Conservation (phyloP, 2,113 vertebrate species). For the Bambusicola thoracicus region DNA sequence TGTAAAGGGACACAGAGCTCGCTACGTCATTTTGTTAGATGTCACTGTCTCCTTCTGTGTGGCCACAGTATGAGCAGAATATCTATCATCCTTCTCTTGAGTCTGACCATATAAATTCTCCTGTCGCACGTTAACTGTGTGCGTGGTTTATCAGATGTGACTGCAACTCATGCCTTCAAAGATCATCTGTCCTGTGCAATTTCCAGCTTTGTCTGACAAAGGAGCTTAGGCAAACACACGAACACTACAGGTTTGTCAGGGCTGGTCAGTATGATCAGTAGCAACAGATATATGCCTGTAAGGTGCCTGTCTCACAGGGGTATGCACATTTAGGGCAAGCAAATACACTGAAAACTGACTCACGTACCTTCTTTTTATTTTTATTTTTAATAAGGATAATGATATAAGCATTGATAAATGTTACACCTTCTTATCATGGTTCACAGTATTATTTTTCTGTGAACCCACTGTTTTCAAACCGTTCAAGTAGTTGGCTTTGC, state of each 20-base stretch:
- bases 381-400: not conserved
- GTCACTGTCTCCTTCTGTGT: not conserved
- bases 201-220: not conserved
- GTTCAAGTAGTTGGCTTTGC: not conserved
- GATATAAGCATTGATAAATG: not conserved
- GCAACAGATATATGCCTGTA: not conserved
- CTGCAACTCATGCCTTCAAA: not conserved
- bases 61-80: not conserved
- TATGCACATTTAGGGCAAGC: not conserved
- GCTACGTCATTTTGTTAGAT: not conserved
- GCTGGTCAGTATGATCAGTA: not conserved
- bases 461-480: not conserved
- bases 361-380: not conserved
- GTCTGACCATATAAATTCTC: not conserved
- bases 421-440: not conserved
- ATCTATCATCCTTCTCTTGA: not conserved
- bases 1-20: not conserved
- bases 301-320: not conserved
- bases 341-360: not conserved
- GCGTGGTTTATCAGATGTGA: not conserved
- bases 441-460: not conserved
- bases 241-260: not conserved
- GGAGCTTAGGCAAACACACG: not conserved
- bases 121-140: fast-evolving
- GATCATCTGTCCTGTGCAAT: not conserved